A percentile compares a stretch with the other conserved stretches of the same genome.
These are phyloP conservation scores for Cydia strobilella DNA, from an alignment of 1,140 invertebrate genomes.

Conservation along the genomic window DNA sequence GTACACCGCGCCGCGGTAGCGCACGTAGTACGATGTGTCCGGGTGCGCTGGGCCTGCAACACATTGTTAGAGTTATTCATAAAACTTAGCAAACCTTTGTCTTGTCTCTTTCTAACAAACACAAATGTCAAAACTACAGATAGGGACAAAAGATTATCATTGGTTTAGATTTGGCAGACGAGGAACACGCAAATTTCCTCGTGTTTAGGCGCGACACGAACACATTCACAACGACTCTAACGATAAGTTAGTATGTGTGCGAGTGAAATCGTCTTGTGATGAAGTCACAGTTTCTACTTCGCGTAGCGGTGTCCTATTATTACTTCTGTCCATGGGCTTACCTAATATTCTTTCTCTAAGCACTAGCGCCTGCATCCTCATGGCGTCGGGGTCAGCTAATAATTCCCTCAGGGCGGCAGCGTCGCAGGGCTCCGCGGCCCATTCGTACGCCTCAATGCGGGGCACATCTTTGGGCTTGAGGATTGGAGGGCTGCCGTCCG, in stretches of 20 bases:
- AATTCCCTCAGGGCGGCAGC: constrained; percentile 91
- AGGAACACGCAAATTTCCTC: too few relatives aligned
- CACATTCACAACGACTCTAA: too few relatives aligned
- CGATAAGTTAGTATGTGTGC: too few relatives aligned
- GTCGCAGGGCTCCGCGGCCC: constrained; percentile 89
- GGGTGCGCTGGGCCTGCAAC: constrained; percentile 91
- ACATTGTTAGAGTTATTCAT: too few relatives aligned
- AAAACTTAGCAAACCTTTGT: too few relatives aligned
- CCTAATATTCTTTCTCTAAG: constrained; percentile 95
- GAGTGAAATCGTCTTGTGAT: too few relatives aligned
- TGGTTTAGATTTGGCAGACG: too few relatives aligned
- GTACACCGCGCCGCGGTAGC: constrained; percentile 96
- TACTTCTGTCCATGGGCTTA: constrained; percentile 37
- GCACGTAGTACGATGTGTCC: constrained; percentile 97
- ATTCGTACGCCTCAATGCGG: constrained; percentile 92
- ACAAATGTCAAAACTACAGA: too few relatives aligned
- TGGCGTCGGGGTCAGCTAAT: constrained; percentile 95
- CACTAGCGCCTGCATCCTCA: constrained; percentile 97
- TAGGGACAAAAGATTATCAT: too few relatives aligned
- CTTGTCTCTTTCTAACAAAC: too few relatives aligned
- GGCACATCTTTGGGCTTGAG: constrained; percentile 85
- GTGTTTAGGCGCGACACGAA: too few relatives aligned
- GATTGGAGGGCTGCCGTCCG: constrained; percentile 81
- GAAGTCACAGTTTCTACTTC: background rate
- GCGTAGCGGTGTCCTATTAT: background rate